Evolutionary conservation across 1,140 invertebrate genomes (phyloP), one percentile per base, ranked within the genome.

Genomic region (Vanessa tameamea): DNA sequence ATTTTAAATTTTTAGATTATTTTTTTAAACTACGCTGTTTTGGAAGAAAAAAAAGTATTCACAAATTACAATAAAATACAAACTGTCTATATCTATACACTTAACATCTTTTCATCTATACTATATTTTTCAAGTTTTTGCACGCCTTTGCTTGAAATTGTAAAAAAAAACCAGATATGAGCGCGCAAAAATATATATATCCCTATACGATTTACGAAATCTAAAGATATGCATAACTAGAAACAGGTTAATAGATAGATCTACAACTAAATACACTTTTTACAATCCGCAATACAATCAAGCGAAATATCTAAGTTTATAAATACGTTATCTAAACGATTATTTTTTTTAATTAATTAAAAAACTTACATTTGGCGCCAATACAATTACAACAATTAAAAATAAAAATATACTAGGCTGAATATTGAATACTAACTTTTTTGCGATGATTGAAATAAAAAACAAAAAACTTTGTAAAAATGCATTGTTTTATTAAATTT

Each of bases 211-310:
- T 67, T 90, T 88, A 87, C 78, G 83, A 87, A 91, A 87, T 88
- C 88, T 92, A 91, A 81, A 88, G 90, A 92, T 92, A 92, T 92
- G 89, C 89, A 87, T 89, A 89, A 85, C 88, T 91, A 90, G 83
- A 90, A 91, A 90, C 85, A 87, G 83, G 84, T 89, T 89, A 91
- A 86, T 91, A 89, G 73, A 85, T 86, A 78, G 76, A 84, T 91
- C 90, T 92, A 92, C 85, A 87, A 88, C 89, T 92, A 92, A 92
- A 90, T 92, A 92, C 88, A 92, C 86, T 92, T 92, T 92, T 88
- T 92, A 91, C 89, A 91, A 86, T 86, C 83, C 85, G 81, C 89
- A 86, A 75, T 86, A 88, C 85, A 80, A 83, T 85, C 80, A 91
- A 91, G 88, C 88, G 84, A 88, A 53, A 53, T 85, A 85, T 82